Percentiles rank a stretch among this genome's conserved stretches.
Conservation (phyloP, 2,888 invertebrate species). For the Archips crataeganus region DNA sequence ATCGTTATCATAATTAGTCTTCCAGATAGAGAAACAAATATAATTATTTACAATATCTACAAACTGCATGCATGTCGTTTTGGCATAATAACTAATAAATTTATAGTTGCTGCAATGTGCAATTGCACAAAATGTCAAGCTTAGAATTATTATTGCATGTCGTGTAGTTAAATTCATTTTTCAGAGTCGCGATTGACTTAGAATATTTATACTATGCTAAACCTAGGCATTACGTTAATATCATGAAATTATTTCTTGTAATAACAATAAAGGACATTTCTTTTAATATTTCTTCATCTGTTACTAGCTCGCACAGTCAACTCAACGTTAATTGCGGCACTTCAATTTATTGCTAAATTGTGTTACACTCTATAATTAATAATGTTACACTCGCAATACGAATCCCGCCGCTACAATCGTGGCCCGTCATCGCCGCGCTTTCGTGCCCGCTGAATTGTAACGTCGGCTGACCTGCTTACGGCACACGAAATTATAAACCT, state of each 20-base stretch:
- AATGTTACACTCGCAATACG: conserved; percentile 2
- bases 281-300: neutral
- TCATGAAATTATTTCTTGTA: no score
- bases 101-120: no score
- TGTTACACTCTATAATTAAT: neutral
- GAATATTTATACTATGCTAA: no score
- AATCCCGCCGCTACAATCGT: conserved; percentile 53
- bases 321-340: neutral
- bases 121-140: no score
- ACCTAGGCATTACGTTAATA: no score
- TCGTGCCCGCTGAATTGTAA: conserved; percentile 64
- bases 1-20: neutral
- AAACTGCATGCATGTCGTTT: no score
- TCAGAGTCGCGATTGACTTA: no score
- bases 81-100: no score
- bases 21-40: neutral
- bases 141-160: no score
- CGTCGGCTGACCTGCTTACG: conserved; percentile 57
- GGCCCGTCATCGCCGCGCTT: conserved; percentile 55
- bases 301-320: neutral
- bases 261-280: no score
- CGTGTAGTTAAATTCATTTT: no score
- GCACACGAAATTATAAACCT: conserved; percentile 56
- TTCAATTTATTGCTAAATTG: conserved; percentile 3
- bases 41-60: no score